Conservation (phyloP, 2,113 vertebrate species). For the Mirounga angustirostris region DNA sequence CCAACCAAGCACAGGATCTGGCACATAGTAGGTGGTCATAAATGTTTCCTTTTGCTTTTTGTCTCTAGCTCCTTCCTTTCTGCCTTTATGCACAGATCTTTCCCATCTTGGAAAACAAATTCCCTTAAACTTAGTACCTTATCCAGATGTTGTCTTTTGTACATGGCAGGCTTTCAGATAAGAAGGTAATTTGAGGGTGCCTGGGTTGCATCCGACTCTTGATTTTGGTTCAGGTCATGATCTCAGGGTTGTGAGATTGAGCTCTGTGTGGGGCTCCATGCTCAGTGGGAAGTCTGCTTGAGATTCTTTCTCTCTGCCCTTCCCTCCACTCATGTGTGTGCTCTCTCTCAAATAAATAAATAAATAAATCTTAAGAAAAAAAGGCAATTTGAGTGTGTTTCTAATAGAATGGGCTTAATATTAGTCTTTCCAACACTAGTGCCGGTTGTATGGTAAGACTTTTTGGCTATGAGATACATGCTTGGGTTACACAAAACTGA, state of each 20-base stretch:
- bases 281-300: not conserved
- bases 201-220: not conserved
- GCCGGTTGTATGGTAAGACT: not conserved
- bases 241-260: not conserved
- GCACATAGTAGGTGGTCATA: not conserved
- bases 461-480: not conserved
- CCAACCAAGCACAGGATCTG: not conserved
- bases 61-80: not conserved
- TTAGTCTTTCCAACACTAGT: not conserved
- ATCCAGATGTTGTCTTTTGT: not conserved
- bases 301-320: not conserved
- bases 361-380: not conserved
- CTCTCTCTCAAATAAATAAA: not conserved
- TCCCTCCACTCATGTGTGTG: not conserved
- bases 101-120: not conserved
- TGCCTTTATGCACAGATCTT: not conserved
- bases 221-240: not conserved
- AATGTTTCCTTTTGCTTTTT: slow-evolving; percentile 37
- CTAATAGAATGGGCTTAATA: not conserved
- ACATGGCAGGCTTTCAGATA: not conserved
- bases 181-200: not conserved
- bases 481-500: slow-evolving; percentile 5
- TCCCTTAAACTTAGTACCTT: not conserved
- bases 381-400: not conserved
- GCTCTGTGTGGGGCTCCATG: not conserved